Conservation (phyloP, 2,113 vertebrate species). For the Lynx canadensis region DNA sequence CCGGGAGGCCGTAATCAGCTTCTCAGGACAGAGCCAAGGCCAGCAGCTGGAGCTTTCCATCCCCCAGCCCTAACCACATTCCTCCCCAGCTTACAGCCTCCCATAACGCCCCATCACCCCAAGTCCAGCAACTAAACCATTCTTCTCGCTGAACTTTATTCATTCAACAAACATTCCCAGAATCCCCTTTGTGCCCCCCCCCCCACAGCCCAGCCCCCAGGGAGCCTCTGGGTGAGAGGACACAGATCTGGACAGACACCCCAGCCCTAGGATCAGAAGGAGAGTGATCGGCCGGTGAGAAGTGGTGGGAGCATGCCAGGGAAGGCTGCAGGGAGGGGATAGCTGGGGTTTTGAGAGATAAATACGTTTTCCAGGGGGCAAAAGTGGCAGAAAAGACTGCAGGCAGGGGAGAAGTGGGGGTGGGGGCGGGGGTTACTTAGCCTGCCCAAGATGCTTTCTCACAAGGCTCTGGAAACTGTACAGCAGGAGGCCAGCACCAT, state of each 20-base stretch:
- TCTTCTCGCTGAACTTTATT: conserved; percentile 20
- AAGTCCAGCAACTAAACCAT: neutral
- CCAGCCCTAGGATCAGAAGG: neutral
- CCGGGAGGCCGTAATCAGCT: neutral
- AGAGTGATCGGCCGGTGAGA: neutral
- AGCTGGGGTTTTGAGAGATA: neutral
- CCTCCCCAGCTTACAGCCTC: neutral
- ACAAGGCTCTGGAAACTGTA: neutral
- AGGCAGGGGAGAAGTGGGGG: neutral
- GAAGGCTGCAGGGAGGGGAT: neutral
- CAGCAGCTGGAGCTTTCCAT: conserved; percentile 41
- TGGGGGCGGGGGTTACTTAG: neutral
- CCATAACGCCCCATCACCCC: neutral
- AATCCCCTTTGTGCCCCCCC: neutral
- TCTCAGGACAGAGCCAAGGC: conserved; percentile 44
- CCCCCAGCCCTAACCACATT: neutral
- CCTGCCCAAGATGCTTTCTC: neutral
- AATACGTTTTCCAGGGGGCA: neutral
- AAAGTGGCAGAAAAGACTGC: neutral
- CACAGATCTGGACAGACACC: neutral
- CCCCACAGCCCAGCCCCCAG: neutral
- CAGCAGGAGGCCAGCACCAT: too few relatives aligned
- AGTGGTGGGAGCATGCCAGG: too few relatives aligned
- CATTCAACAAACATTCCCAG: neutral
- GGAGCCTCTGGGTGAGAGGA: neutral